A percentile compares a stretch with the other conserved stretches of the same genome.
Conservation (phyloP, 2,888 invertebrate genomes). For the Drosophila robusta region DNA sequence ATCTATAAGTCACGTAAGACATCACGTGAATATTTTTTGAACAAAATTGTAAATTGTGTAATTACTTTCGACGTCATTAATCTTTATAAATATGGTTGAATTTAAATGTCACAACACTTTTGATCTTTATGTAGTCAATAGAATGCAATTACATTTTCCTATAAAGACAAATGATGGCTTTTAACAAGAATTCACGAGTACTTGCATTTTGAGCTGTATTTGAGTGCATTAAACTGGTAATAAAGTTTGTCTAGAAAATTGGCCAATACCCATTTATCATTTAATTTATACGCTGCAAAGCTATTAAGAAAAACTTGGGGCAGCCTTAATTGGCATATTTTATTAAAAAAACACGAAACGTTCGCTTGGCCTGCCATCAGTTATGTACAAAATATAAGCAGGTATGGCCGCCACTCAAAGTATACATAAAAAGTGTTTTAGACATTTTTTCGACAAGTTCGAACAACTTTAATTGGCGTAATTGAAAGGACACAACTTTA, state of each 20-base stretch:
- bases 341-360: constrained; percentile 24
- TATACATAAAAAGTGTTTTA: constrained; percentile 24
- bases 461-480: constrained; percentile 49
- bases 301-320: background rate
- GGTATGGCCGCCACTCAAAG: constrained; percentile 13
- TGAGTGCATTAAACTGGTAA: constrained; percentile 2
- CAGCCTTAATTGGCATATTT: constrained; percentile 35
- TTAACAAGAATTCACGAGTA: background rate
- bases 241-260: constrained; percentile 16
- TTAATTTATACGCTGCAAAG: constrained; percentile 2
- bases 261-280: constrained; percentile 27
- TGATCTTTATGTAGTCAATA: background rate
- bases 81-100: background rate
- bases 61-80: background rate
- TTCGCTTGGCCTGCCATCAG: constrained; percentile 11
- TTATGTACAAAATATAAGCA: background rate
- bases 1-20: too few species aligned
- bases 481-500: constrained; percentile 55
- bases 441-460: constrained; percentile 28
- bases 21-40: too few species aligned
- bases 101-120: background rate
- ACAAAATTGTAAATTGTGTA: too few species aligned
- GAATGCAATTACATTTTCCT: background rate
- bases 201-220: background rate
- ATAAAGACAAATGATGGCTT: background rate